phyloP scores from a whole-genome alignment of 2,797 vertebrate genomes.

The Chloroceryle amazona region DNA sequence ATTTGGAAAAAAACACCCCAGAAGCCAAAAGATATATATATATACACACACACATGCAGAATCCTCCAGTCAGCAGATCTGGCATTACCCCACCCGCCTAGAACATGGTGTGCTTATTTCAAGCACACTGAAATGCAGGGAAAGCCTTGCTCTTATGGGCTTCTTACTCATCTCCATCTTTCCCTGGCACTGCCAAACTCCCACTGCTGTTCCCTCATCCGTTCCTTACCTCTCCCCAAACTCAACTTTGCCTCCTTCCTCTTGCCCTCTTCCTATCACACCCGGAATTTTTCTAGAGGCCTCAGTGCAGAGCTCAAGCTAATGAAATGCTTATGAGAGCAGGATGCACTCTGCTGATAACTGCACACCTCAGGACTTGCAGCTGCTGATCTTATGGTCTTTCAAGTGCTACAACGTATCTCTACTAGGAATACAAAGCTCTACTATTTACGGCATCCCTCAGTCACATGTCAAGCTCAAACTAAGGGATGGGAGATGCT shows the following conservation, averaged over 20 bases:
- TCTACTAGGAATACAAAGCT: not conserved
- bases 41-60: not conserved
- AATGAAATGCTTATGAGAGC: not conserved
- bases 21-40: conserved; percentile 18
- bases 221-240: not conserved
- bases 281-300: not conserved
- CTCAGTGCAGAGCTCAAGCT: not conserved
- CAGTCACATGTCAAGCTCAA: not conserved
- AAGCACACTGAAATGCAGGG: not conserved
- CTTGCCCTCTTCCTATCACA: not conserved
- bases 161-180: not conserved
- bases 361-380: not conserved
- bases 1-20: conserved; percentile 25
- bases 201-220: not conserved
- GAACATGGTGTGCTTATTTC: not conserved
- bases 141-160: not conserved
- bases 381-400: not conserved
- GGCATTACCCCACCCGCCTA: not conserved
- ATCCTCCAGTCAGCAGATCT: conserved; percentile 43
- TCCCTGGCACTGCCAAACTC: not conserved
- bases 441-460: not conserved
- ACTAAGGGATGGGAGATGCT: not conserved
- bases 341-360: not conserved
- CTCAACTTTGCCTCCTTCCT: not conserved
- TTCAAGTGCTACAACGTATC: not conserved